Percentiles rank a stretch among this genome's conserved stretches.
These are phyloP conservation scores for Pteria penguin DNA, from an alignment of 2,888 invertebrate species.

Conservation along the genomic window DNA sequence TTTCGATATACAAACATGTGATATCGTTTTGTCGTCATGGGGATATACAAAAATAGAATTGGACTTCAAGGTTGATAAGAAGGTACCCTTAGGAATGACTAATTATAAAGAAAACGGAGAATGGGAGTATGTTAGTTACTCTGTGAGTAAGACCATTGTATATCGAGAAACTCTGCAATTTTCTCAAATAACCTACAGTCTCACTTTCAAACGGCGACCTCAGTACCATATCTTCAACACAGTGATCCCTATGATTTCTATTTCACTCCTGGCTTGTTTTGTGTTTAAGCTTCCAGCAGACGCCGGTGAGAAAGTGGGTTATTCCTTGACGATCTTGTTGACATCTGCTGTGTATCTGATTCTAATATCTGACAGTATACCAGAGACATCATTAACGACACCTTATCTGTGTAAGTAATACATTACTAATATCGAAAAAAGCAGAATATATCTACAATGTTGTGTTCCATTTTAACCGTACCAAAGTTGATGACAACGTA, in stretches of 20 bases:
- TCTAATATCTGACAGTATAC: slow-evolving; percentile 12
- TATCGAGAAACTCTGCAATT: not conserved
- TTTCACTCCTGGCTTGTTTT: slow-evolving; percentile 4
- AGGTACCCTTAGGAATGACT: not conserved
- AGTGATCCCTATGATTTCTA: slow-evolving; percentile 6
- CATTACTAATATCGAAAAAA: no score
- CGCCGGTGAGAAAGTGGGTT: slow-evolving; percentile 19
- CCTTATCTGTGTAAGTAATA: slow-evolving; percentile 19
- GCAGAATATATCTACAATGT: no score
- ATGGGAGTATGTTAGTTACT: not conserved
- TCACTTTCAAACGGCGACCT: slow-evolving; percentile 12
- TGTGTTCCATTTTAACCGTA: no score
- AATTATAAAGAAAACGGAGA: slow-evolving; percentile 22
- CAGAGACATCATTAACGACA: slow-evolving; percentile 5
- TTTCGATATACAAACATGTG: slow-evolving; percentile 46
- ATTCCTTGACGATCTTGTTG: slow-evolving; percentile 8
- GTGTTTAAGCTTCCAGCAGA: slow-evolving; percentile 21
- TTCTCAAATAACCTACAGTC: slow-evolving; percentile 5
- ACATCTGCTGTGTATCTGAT: slow-evolving; percentile 18
- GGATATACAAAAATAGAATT: slow-evolving; percentile 43
- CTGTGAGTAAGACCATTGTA: not conserved
- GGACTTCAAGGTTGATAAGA: not conserved
- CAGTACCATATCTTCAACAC: slow-evolving; percentile 10
- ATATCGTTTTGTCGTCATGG: slow-evolving; percentile 50
- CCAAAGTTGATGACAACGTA: no score